Percentiles rank a stretch among this genome's conserved stretches.
These are phyloP conservation scores for Eulemur coronatus DNA, from an alignment of 2,797 vertebrate species.

Conservation along the genomic window DNA sequence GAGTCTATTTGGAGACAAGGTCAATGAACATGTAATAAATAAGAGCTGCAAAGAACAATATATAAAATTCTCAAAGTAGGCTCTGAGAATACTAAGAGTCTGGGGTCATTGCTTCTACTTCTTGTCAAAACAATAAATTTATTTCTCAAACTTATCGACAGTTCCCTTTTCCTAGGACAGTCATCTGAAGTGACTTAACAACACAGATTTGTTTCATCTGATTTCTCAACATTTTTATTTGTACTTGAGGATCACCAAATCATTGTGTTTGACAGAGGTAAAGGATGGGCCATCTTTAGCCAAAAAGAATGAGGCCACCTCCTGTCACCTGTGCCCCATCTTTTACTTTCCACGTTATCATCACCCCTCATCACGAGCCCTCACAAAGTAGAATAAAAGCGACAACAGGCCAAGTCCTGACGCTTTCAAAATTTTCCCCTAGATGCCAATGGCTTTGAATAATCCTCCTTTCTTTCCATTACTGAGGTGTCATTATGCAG, in stretches of 20 bases:
- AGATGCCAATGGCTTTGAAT: slow-evolving; percentile 76
- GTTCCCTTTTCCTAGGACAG: slow-evolving; percentile 11
- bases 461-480: slow-evolving; percentile 84
- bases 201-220: slow-evolving; percentile 48
- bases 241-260: slow-evolving; percentile 19
- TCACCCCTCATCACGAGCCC: background rate
- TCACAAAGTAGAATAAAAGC: slow-evolving; percentile 3
- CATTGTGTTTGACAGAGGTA: slow-evolving; percentile 18
- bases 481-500: slow-evolving; percentile 82
- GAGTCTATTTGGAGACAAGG: background rate
- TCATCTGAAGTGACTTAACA: slow-evolving; percentile 25
- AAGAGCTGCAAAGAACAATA: background rate
- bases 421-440: slow-evolving; percentile 41
- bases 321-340: background rate
- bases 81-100: background rate
- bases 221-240: slow-evolving; percentile 50
- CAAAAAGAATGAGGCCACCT: background rate
- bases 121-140: slow-evolving; percentile 39
- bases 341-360: slow-evolving; percentile 9
- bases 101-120: slow-evolving; percentile 1
- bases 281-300: background rate
- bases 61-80: background rate
- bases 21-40: background rate
- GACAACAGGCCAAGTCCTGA: slow-evolving; percentile 54
- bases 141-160: background rate